Conservation (phyloP, 2,888 invertebrate species). For the Neoascia interrupta region DNA sequence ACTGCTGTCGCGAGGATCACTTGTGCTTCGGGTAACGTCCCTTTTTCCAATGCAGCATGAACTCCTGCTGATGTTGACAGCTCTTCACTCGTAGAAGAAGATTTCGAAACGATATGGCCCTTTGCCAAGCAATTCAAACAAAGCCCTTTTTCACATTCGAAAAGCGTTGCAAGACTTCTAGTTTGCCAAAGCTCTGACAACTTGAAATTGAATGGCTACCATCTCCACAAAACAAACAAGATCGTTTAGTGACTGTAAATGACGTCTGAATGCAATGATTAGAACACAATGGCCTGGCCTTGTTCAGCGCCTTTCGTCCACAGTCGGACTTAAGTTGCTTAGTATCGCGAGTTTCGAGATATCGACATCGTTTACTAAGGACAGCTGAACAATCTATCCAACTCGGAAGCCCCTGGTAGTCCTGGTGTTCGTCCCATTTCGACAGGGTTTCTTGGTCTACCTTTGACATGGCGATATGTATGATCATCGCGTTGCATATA, state of each 20-base stretch:
- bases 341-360: neutral
- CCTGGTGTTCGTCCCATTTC: constrained; percentile 5
- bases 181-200: neutral
- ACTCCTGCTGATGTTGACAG: neutral
- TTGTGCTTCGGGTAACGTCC: neutral
- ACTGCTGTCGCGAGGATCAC: constrained; percentile 64
- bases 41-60: constrained; percentile 2
- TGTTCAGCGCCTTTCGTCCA: neutral
- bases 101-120: constrained; percentile 2
- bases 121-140: constrained; percentile 19
- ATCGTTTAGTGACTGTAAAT: neutral
- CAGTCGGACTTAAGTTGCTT: neutral
- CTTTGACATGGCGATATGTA: neutral
- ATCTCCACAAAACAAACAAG: neutral
- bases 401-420: constrained; percentile 3
- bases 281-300: neutral
- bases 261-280: constrained; percentile 1
- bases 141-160: neutral
- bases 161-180: neutral
- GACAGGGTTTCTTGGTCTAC: neutral
- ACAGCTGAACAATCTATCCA: constrained; percentile 8
- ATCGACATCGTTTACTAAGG: constrained; percentile 24
- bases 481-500: no score
- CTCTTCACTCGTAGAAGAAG: no score
- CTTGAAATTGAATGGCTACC: neutral